A percentile compares a stretch with the other conserved stretches of the same genome.
phyloP scores from a whole-genome alignment of 2,113 vertebrate genomes.

The Pelmatolapia mariae region DNA sequence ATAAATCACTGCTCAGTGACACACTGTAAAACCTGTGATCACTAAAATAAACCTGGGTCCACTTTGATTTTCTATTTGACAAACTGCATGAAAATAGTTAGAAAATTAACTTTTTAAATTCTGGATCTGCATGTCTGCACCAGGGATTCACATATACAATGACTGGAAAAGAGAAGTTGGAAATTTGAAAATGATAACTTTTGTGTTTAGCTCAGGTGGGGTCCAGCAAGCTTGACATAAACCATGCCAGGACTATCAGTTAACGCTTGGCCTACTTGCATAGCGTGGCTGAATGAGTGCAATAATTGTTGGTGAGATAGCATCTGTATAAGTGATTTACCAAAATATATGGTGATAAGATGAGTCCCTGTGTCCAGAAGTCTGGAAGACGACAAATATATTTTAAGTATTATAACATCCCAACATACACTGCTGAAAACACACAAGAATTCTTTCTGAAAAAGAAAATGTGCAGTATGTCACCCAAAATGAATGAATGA shows the following conservation, averaged over 20 bases:
- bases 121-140: neutral
- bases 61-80: neutral
- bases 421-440: neutral
- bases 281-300: neutral
- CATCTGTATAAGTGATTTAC: neutral
- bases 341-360: neutral
- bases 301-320: neutral
- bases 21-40: neutral
- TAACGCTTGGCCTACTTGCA: neutral
- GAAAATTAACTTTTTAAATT: neutral
- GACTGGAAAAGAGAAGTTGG: neutral
- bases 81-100: neutral
- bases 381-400: neutral
- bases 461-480: neutral
- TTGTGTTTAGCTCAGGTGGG: neutral
- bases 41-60: neutral
- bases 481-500: neutral
- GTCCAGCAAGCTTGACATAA: neutral
- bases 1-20: neutral
- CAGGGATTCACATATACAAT: neutral
- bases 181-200: neutral
- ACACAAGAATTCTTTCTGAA: neutral
- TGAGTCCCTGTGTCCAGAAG: neutral
- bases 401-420: neutral
- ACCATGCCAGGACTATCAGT: neutral